phyloP scores from a whole-genome alignment of 2,888 invertebrate genomes.

The Epicampocera succincta region DNA sequence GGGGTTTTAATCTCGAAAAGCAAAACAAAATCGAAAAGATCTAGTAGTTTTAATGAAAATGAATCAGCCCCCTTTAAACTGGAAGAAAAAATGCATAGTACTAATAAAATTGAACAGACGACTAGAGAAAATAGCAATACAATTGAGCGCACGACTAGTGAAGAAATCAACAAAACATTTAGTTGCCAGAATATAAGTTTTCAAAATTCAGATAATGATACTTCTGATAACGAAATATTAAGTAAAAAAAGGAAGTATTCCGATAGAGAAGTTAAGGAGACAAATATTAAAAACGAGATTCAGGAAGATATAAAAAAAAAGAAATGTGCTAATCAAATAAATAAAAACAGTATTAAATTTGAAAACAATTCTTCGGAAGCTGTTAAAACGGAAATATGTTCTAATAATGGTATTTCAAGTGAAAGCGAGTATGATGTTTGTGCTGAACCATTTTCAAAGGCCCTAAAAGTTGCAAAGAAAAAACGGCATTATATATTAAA shows the following conservation, averaged over 20 bases:
- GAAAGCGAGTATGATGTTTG: slow-evolving; percentile 18
- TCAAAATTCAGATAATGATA: slow-evolving; percentile 26
- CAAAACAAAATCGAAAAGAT: slow-evolving; percentile 38
- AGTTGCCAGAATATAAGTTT: slow-evolving; percentile 40
- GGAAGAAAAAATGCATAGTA: not conserved
- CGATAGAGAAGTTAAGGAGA: slow-evolving; percentile 7
- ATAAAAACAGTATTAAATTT: not conserved
- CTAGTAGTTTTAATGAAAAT: slow-evolving; percentile 1
- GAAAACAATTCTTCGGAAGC: not conserved
- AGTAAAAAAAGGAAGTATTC: slow-evolving; percentile 37
- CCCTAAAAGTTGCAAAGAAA: slow-evolving; percentile 8
- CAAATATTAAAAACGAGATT: not conserved
- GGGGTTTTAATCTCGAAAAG: not conserved
- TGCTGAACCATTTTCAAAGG: not conserved
- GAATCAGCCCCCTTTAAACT: not conserved
- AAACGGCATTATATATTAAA: slow-evolving; percentile 57
- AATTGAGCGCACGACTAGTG: not conserved
- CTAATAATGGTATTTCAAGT: not conserved
- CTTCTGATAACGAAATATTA: slow-evolving; percentile 57
- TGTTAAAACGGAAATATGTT: slow-evolving; percentile 39
- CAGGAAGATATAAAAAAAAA: slow-evolving; percentile 26
- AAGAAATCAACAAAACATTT: slow-evolving; percentile 1
- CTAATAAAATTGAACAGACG: not conserved
- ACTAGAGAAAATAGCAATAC: slow-evolving; percentile 6
- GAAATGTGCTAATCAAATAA: not conserved